A percentile compares a stretch with the other conserved stretches of the same genome.
These are phyloP conservation scores for Xylophagus ater DNA, from an alignment of 2,888 invertebrate genomes.

Conservation along the genomic window DNA sequence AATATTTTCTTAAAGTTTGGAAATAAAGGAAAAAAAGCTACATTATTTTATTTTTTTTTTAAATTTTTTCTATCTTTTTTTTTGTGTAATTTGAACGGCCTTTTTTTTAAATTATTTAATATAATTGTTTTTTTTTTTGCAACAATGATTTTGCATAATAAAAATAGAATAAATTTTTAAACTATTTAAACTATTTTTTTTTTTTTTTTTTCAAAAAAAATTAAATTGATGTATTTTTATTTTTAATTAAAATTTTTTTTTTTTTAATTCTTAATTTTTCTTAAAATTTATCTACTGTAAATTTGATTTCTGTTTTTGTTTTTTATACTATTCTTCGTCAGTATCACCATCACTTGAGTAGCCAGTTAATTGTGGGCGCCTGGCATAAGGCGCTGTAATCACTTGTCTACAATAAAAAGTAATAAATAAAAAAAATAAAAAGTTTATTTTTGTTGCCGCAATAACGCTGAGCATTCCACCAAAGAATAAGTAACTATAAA, in stretches of 20 bases:
- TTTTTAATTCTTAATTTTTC: conserved; percentile 1
- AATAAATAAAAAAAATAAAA: conserved; percentile 12
- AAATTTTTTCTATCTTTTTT: neutral
- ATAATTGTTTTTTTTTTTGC: conserved; percentile 7
- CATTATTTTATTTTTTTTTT: neutral
- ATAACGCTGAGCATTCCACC: too few species aligned
- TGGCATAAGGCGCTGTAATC: conserved; percentile 56
- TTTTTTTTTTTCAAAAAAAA: conserved; percentile 3
- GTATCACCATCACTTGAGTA: conserved; percentile 78
- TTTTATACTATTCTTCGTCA: conserved; percentile 83
- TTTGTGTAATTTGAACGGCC: neutral
- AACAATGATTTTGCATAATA: conserved; percentile 10
- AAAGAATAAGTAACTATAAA: too few species aligned
- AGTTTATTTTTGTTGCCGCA: too few species aligned
- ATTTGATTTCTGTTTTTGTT: conserved; percentile 3
- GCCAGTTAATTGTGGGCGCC: conserved; percentile 40
- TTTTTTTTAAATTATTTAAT: too few species aligned
- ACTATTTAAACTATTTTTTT: conserved; percentile 13
- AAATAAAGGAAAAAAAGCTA: neutral
- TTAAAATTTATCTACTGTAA: too few species aligned
- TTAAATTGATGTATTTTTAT: conserved; percentile 9
- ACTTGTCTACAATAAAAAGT: conserved; percentile 49
- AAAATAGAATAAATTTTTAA: conserved; percentile 12
- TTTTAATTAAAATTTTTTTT: conserved; percentile 3
- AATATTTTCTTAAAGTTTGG: neutral